Base-by-base conservation (phyloP, 2,888 invertebrate species). In the Stomorhina lunata region DNA sequence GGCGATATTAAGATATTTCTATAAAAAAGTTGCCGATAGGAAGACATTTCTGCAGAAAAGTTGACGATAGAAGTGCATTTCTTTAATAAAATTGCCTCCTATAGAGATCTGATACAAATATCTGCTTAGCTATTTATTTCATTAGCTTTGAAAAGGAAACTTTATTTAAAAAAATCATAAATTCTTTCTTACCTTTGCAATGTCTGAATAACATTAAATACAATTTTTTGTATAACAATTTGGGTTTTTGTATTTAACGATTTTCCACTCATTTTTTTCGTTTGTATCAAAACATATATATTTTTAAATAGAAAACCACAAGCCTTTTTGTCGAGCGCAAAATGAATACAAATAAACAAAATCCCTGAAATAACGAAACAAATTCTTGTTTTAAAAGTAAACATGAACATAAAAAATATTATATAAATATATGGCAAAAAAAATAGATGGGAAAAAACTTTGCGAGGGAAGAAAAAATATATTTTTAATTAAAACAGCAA, bases 401-500 rank as follows among this genome's bases (percentile, higher is more conserved):
- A 43, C 66, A 43, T 43, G 32, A 10, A 61, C 22, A 37, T 9
- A 45, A 63, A 57, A 55, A 32, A 43, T 53, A 61, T 43, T 27
- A 34, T 17, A 61, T 2, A 69, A 43, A 37, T 55, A 50, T 12
- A 32, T 17, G 25, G 12, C 34, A 25, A n/a, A 43, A 25, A 32
- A 1, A 22, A 27, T 45, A 71, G 22, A 5, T 25, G 29, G 12
- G 25, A 50, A 72, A 59, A 73, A 17, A 71, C 32, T 68, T 69
- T 57, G 40, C n/a, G 55, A 57, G 55, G 20, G 29, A 78, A 57
- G 17, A 59, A 77, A 61, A 68, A 75, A 59, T 4, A 17, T 68
- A 53, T 65, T 78, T 81, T 82, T 82, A 71, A 82, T 82, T 82
- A 79, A 82, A 82, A 79, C 71, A 50, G 82, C 82, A 79, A 71